Evolutionary conservation across 2,888 invertebrate genomes (phyloP), one percentile per base, ranked within the genome.

Genomic region (Gymnocheta viridis): DNA sequence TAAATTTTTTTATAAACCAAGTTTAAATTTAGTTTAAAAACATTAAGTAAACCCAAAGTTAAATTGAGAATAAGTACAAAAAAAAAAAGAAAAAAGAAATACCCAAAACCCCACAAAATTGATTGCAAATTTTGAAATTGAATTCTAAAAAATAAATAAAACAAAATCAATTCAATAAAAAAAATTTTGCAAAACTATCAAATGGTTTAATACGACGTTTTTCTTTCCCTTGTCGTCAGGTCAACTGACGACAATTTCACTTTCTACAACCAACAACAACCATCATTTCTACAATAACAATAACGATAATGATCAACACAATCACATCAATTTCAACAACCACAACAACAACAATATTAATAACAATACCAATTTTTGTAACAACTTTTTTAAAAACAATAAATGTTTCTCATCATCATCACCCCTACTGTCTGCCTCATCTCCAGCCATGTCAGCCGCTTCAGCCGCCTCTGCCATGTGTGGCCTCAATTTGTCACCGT

Each of bases 181-280:
- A 73, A 85, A 69, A 76, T 70, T 67, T 77, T 70, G 77, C 76
- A 82, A 69, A 74, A 80, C 78, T 72, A 41, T 70, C 41, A 82
- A 79, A 82, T 92, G 92, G 92, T 92, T 92, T 92, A 92, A 92
- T 91, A 89, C 92, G 91, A 91, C 92, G 92, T 92, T 92, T 92
- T 89, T 92, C 91, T 92, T 90, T 91, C 91, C 90, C 88, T 92
- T 92, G 92, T 92, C 92, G 92, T 92, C 92, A 92, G 92, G 92
- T 91, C 90, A 92, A 89, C 91, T 92, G 92, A 92, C 92, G 92
- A 91, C 92, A 91, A 91, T 90, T 89, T 88, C 91, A 88, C 90
- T 89, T 89, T 88, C 88, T 86, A 87, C 90, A 86, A 89, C 86
- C 72, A 85, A 80, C 84, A 76, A 82, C 81, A 67, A 83, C 89